Base-by-base conservation (phyloP, 2,888 invertebrate genomes). In the Erannis defoliaria region DNA sequence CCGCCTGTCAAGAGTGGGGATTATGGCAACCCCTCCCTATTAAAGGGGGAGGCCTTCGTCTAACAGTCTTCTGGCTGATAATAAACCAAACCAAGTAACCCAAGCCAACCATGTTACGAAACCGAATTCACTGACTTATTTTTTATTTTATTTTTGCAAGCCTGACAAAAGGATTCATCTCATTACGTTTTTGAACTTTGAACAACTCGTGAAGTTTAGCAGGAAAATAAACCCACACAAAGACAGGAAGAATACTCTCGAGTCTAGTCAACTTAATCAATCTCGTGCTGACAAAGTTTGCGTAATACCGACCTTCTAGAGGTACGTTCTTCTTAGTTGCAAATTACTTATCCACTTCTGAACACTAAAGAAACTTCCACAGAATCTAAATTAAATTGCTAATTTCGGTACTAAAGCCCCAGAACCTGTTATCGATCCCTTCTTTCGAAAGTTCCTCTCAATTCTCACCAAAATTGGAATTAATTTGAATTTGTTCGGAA, bases 371-470 rank as follows among this genome's bases (percentile, higher is more conserved):
- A 79, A 85, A 86, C 83, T 85, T 87, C 80, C 74, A 69, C 73
- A 74, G 80, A 77, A 85, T 85, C 81, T 81, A 83, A 86, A 86
- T 85, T 86, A 84, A 86, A 85, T 86, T 85, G 85, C 86, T 85
- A 86, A 87, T 86, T 86, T 85, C 69, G 80, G 79, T 81, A 78
- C 83, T 85, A 81, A 67, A 81, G 78, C 78, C 62, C 79, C 77
- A 77, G 78, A 80, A 83, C 79, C 78, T 80, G 81, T 75, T 84
- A 84, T 84, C 78, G 84, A 82, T 79, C 76, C 73, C 71, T 77
- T 75, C 79, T 77, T 79, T 79, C 64, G 67, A 76, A 76, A 76
- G 71, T 71, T 71, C 69, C 50, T 66, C 70, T 73, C 75, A 74
- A 75, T 75, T 68, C 70, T 68, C 71, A 67, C 56, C 55, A 68